Evolutionary conservation across 2,888 invertebrate genomes (phyloP).

Genomic region (Diaphora mendica): DNA sequence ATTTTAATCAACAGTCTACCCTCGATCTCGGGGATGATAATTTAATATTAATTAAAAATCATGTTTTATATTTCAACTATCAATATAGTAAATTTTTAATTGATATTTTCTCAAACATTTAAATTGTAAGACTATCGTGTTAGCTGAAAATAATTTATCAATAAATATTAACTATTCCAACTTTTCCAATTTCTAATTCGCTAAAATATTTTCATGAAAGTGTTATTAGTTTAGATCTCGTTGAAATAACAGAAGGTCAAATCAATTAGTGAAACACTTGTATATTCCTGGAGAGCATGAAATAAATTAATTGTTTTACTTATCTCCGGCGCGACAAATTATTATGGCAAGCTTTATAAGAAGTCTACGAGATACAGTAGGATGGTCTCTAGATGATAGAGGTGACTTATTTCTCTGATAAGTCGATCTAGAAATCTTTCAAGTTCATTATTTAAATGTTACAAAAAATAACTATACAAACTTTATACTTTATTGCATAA

Average conservation of each 20-base stretch:
- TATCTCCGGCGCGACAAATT: not conserved
- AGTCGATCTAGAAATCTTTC: not conserved
- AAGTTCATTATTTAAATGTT: not conserved
- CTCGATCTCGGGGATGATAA: too few species aligned
- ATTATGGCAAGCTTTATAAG: too few species aligned
- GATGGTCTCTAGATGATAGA: too few species aligned
- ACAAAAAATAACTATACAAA: not conserved
- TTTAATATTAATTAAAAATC: too few species aligned
- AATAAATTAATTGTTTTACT: not conserved
- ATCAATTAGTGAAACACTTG: not conserved
- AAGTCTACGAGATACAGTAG: too few species aligned
- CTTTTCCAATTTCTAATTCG: constrained; percentile 3
- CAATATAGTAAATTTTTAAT: not conserved
- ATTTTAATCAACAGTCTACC: too few species aligned
- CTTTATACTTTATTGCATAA: not conserved
- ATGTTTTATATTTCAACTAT: too few species aligned
- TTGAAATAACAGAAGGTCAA: not conserved
- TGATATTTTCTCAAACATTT: not conserved
- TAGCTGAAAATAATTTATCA: not conserved
- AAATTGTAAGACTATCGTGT: not conserved
- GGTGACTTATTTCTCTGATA: too few species aligned
- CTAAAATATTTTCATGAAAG: constrained; percentile 6
- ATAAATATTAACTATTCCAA: not conserved
- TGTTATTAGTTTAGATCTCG: not conserved
- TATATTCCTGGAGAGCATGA: not conserved